Evolutionary conservation across 2,888 invertebrate genomes (phyloP), one percentile per base, ranked within the genome.

Genomic region (Proisotoma minuta): DNA sequence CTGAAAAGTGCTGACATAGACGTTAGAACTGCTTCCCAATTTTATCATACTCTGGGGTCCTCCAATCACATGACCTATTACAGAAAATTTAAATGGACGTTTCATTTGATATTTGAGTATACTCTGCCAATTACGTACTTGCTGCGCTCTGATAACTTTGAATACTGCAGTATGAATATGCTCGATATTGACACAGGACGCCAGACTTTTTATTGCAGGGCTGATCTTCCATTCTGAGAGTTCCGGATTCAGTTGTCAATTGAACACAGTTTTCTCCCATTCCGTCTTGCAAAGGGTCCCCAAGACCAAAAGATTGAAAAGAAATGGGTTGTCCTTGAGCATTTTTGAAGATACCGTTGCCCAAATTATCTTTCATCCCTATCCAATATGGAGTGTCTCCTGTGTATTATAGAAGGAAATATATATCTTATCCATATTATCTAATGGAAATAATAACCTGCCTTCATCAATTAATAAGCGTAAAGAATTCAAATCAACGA

Each of bases 361-460:
- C 8, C 8, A 10, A 8, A 34, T 10, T 8, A 34, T 34, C 34
- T 8, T 34, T 34, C 26, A 52, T 52, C 28, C 52, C 52, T 3
- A 52, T 52, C 52, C 52, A 52, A 18, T 52, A 52, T 27, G 8
- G n/a, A n/a, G n/a, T n/a, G n/a, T n/a, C n/a, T n/a, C n/a, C n/a
- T n/a, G n/a, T n/a, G n/a, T n/a, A 34, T 10, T 10, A 34, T 34
- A 34, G 15, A 34, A 34, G 8, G 8, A 34, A 15, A 10, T 10
- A 34, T 8, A 10, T 15, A 34, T 34, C 8, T 34, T 34, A 34
- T 34, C 15, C 8, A 34, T 34, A 34, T 10, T 34, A n/a, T n/a
- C n/a, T n/a, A n/a, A n/a, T n/a, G n/a, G n/a, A n/a, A n/a, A n/a
- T n/a, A n/a, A n/a, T n/a, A n/a, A n/a, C n/a, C n/a, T n/a, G n/a